Base-by-base conservation (phyloP, 2,797 vertebrate species). In the Strix occidentalis region DNA sequence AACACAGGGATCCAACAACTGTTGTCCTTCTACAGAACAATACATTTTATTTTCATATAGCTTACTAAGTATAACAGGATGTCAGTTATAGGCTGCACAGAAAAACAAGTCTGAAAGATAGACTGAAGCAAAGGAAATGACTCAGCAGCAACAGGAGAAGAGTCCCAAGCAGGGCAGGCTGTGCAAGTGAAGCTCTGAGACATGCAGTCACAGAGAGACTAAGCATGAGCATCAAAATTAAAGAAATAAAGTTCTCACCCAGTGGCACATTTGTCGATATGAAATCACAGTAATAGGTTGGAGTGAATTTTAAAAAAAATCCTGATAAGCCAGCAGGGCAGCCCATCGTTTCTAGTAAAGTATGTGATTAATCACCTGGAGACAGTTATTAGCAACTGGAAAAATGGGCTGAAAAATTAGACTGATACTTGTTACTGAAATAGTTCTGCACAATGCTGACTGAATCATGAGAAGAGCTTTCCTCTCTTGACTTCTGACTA, bases 91-190 rank as follows among this genome's bases (percentile, higher is more conserved):
- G 93, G 78, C 87, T 95, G 69, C 79, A 94, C 35, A 95, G 68
- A 94, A 96, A 97, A 96, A 95, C 93, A 96, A 93, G 75, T 43
- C 79, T 95, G 76, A 95, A 78, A 96, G 92, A 87, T 15, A 77
- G 68, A 79, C 50, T 89, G 84, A 95, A 92, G 94, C 46, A 84
- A 86, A 96, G 94, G 95, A 97, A 97, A 92, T 96, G 95, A 96
- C 78, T 97, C 95, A 96, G 95, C 94, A 94, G 82, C 70, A 87
- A 35, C 13, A 81, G 86, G 63, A 92, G 95, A 87, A 93, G 72
- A 84, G 88, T 69, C 87, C 71, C 76, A 95, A 87, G 57, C 4
- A 6, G 25, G 43, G 46, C 70, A 76, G 35, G 61, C 89, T 74
- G 75, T 69, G 89, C 70, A 84, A 96, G 65, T 87, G 87, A 91